Percentiles rank a stretch among this genome's conserved stretches.
Conservation (phyloP, 2,113 vertebrate species). For the Strix aluco region DNA sequence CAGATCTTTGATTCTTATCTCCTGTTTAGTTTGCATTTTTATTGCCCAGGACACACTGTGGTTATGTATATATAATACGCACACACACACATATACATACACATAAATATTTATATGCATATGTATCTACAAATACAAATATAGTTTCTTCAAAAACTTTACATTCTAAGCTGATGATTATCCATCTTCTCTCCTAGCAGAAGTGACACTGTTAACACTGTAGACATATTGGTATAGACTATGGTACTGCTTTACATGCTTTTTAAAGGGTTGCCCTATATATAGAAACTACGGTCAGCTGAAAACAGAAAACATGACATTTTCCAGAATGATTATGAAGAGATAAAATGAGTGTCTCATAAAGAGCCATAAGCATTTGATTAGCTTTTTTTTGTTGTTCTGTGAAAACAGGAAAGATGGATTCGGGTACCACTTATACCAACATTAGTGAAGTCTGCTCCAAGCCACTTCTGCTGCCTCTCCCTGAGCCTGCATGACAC, state of each 20-base stretch:
- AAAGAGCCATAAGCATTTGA: background rate
- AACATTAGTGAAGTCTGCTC: background rate
- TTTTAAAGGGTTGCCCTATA: background rate
- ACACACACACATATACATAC: background rate
- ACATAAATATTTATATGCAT: background rate
- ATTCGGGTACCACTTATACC: background rate
- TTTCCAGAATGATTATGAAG: background rate
- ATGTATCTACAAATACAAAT: background rate
- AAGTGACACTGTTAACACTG: background rate
- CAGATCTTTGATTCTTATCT: background rate
- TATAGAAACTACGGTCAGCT: background rate
- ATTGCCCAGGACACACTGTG: background rate
- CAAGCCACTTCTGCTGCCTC: background rate
- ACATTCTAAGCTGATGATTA: background rate
- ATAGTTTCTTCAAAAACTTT: background rate
- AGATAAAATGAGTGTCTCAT: background rate
- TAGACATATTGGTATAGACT: background rate
- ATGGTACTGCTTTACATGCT: background rate
- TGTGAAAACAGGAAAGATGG: background rate
- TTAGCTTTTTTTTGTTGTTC: background rate
- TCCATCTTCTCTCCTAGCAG: background rate
- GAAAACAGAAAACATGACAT: background rate
- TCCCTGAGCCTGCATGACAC: background rate
- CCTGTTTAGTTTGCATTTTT: background rate
- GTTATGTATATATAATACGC: background rate